These are phyloP conservation scores for Dastarcus helophoroides DNA, from an alignment of 2,888 invertebrate species.

Conservation along the genomic window DNA sequence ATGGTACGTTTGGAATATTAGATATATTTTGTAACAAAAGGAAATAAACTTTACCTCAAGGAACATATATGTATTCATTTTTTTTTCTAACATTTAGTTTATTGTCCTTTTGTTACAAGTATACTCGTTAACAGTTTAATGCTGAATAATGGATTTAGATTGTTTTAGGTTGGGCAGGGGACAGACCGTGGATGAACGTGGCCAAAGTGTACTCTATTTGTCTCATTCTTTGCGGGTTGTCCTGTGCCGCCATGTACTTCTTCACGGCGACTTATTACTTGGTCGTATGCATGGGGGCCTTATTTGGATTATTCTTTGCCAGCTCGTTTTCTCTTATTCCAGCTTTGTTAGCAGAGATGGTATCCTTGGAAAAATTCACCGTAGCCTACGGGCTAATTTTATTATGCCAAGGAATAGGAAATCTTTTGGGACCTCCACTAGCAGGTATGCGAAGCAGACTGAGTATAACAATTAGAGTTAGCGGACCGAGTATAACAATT, in stretches of 20 bases:
- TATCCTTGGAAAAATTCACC: constrained; percentile 84
- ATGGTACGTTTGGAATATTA: constrained; percentile 50
- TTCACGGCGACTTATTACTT: constrained; percentile 32
- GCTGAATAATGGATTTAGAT: no score
- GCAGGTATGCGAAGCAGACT: constrained; percentile 49
- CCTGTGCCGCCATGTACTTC: constrained; percentile 47
- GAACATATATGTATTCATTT: no score
- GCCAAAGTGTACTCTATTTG: constrained; percentile 73
- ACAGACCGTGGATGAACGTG: constrained; percentile 72
- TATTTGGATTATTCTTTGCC: constrained; percentile 84
- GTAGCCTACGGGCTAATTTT: constrained; percentile 84
- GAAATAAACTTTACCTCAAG: no score
- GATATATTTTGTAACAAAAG: no score
- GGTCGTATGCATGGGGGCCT: constrained; percentile 37
- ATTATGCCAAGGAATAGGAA: constrained; percentile 85
- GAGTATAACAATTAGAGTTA: no score
- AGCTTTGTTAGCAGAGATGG: constrained; percentile 75
- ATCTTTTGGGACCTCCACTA: constrained; percentile 82
- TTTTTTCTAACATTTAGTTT: no score
- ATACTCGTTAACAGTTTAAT: no score
- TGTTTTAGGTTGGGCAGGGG: constrained; percentile 79
- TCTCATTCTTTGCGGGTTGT: constrained; percentile 54
- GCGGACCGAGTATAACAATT: background rate
- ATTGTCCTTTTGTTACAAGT: no score
- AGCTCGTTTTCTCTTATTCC: constrained; percentile 88